Conservation (phyloP, 2,113 vertebrate genomes). For the Empidonax traillii region DNA sequence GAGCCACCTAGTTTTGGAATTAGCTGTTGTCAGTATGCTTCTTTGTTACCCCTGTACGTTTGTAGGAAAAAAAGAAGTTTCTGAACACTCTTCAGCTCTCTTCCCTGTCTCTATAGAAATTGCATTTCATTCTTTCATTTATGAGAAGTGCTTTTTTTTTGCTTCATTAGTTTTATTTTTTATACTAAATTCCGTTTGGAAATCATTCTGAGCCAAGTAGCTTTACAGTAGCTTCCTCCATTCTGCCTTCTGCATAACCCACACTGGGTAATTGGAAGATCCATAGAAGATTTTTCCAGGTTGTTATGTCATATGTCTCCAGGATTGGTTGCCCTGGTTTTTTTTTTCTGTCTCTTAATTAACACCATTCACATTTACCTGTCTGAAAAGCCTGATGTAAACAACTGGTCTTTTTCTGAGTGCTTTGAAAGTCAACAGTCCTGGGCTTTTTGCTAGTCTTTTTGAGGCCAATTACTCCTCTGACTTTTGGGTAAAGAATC, state of each 20-base stretch:
- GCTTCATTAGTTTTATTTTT: background rate
- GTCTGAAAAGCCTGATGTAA: background rate
- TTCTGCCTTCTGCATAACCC: background rate
- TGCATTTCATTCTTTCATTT: background rate
- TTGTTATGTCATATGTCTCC: background rate
- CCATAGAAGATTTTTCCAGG: background rate
- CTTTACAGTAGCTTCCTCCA: background rate
- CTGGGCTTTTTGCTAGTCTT: background rate
- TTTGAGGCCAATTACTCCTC: background rate
- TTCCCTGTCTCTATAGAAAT: background rate
- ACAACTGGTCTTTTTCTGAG: background rate
- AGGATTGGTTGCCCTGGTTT: background rate
- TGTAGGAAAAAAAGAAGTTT: background rate
- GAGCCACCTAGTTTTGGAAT: background rate
- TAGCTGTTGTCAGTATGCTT: background rate
- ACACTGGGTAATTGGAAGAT: background rate
- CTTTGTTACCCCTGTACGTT: background rate
- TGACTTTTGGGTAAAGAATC: background rate
- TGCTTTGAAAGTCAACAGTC: background rate
- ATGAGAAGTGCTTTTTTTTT: background rate
- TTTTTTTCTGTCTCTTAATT: background rate
- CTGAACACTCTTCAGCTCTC: background rate
- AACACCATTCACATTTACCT: background rate
- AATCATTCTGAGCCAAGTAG: accelerated
- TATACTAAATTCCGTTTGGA: background rate